Conservation (phyloP, 2,113 vertebrate genomes). For the Pachypanchax playfairii region DNA sequence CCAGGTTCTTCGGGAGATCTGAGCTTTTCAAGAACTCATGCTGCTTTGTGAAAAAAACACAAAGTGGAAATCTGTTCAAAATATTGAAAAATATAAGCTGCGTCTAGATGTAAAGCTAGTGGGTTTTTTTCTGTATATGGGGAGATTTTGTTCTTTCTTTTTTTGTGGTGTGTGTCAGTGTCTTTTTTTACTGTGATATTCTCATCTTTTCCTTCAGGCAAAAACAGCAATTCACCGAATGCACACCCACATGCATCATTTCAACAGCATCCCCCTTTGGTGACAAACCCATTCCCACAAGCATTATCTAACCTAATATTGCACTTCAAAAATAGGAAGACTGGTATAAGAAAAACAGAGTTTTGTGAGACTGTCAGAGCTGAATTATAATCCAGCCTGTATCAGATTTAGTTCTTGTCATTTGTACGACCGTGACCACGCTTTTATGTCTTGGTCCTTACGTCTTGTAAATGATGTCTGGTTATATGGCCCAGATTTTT, state of each 20-base stretch:
- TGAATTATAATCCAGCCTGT: conserved; percentile 36
- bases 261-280: conserved; percentile 66
- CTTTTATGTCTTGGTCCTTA: conserved; percentile 2
- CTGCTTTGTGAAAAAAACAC: neutral
- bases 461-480: too few relatives aligned
- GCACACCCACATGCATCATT: conserved; percentile 72
- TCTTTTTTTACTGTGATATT: conserved; percentile 55
- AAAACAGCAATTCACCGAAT: conserved; percentile 64
- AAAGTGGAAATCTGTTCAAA: neutral
- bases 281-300: conserved; percentile 69
- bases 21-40: conserved; percentile 20
- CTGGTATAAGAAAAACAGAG: conserved; percentile 22
- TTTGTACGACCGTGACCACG: conserved; percentile 17
- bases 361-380: conserved; percentile 11
- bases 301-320: conserved; percentile 56
- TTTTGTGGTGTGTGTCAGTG: conserved; percentile 23
- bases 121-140: conserved; percentile 12
- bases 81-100: neutral
- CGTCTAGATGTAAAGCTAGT: neutral
- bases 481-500: too few relatives aligned
- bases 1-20: conserved; percentile 25
- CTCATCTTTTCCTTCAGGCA: conserved; percentile 65
- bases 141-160: conserved; percentile 30
- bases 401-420: conserved; percentile 41
- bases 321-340: conserved; percentile 47